Evolutionary conservation across 2,888 invertebrate genomes (phyloP), one percentile per base, ranked within the genome.

Genomic region (Mermis nigrescens): DNA sequence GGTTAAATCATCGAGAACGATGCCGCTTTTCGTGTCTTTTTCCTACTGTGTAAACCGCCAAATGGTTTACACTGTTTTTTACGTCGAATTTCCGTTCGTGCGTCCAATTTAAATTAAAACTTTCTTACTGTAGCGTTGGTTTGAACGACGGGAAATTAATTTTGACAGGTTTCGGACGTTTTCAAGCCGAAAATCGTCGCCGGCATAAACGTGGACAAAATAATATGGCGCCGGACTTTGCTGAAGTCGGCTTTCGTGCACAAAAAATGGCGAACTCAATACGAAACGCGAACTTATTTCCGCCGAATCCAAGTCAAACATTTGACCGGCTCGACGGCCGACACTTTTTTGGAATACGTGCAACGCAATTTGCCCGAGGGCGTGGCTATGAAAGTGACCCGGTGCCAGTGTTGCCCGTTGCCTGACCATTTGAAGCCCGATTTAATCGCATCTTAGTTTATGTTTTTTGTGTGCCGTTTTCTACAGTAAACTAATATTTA

Each of bases 351-450:
- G 57, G 98, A 98, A 76, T 98, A 98, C 73, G 82, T 94, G 61
- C 83, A 98, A 74, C 79, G 95, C 67, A 95, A 95, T 78, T 79
- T 98, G 58, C 98, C 98, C 0, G 98, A 98, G 79, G 95, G 95
- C 46, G 86, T 95, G 64, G 87, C 88, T 2, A 80, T 98, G 74
- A 90, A 90, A 78, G 75, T 77, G 51, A 66, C 66, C 27, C 56
- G 28, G 26, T 26, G 48, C 7, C 29, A 55, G 29, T 4, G 61
- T 1, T 7, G 2, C 7, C 29, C 2, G 28, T 22, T 61, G 55
- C 62, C 62, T 2, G 58, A 60, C 7, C 32, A 48, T 57, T 29
- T 53, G 7, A 48, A 48, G n/a, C n/a, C n/a, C n/a, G n/a, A n/a
- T n/a, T n/a, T n/a, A n/a, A n/a, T n/a, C n/a, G n/a, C n/a, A n/a